Conservation (phyloP, 2,797 vertebrate genomes). For the Lerista edwardsae region DNA sequence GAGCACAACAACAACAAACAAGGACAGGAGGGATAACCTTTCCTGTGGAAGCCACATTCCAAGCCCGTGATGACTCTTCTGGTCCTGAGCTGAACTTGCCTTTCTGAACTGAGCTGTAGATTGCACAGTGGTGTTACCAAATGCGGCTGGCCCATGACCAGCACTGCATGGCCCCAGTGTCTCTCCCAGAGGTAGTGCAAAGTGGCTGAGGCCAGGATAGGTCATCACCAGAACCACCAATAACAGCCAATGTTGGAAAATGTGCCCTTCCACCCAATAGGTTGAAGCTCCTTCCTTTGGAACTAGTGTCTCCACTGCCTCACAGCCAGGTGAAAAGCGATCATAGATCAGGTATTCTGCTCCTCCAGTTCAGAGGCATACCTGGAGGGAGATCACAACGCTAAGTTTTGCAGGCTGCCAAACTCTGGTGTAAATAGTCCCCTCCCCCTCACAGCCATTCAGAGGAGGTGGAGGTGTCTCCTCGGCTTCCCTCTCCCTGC, state of each 20-base stretch:
- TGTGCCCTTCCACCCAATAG: background rate
- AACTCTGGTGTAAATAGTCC: too few species aligned
- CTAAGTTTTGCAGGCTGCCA: too few species aligned
- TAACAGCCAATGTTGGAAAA: background rate
- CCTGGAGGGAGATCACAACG: too few species aligned
- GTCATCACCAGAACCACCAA: too few species aligned
- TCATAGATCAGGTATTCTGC: background rate
- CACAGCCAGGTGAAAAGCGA: background rate
- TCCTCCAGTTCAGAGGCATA: too few species aligned
- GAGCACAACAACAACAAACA: conserved; percentile 38
- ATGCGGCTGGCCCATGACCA: background rate
- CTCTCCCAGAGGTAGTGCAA: background rate
- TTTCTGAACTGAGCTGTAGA: background rate
- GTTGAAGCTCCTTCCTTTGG: background rate
- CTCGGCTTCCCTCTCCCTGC: too few species aligned
- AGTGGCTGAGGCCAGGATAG: background rate
- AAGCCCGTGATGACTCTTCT: background rate
- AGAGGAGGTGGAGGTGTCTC: too few species aligned
- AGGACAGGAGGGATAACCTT: conserved; percentile 45
- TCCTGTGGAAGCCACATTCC: conserved; percentile 52
- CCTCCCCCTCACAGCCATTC: too few species aligned
- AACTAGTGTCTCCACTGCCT: background rate
- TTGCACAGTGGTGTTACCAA: background rate
- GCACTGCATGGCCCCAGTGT: background rate
- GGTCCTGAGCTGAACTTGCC: conserved; percentile 38